Base-by-base conservation (phyloP, 2,888 invertebrate genomes). In the Agapetus fuscipes region DNA sequence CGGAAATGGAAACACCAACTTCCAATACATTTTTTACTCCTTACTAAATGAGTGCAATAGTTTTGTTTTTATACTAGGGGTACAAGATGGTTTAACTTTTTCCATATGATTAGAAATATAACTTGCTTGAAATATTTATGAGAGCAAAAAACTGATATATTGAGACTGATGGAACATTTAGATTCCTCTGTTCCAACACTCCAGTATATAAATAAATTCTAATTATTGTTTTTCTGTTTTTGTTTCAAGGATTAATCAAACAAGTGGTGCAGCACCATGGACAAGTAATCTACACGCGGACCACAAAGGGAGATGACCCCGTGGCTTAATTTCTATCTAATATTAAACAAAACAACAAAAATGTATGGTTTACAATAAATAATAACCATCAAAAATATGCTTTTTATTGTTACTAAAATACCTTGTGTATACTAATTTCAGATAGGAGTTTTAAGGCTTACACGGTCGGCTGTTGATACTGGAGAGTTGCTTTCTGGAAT, bases 211-310 rank as follows among this genome's bases (percentile, higher is more conserved):
- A n/a, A n/a, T n/a, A n/a, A n/a, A n/a, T n/a, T 25, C 15, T 40
- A 10, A 30, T 30, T 29, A 20, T 17, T 29, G 33, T 39, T 12
- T 34, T 33, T 3, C 10, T 39, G 16, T 15, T 29, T 47, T 41
- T 49, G 48, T 49, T 46, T 64, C 65, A 13, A 90, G 88, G 94
- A 58, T 68, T 94, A 56, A 96, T 97, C 60, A 90, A 86, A 60
- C 90, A 90, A 66, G 94, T 97, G 49, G 88, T 93, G 44, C 89
- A 94, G 64, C 96, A 97, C 66, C 88, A 89, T 62, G 88, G 93
- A 36, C 97, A 97, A 69, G 77, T 94, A 49, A 96, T 97, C 63
- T 97, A 95, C 75, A 97, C 96, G 20, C 77, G 96, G 60, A 86
- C 91, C 41, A 95, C 93, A 30, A 95, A 95, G 74, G 90, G 85